Evolutionary conservation across 2,888 invertebrate genomes (phyloP), one percentile per base, ranked within the genome.

Genomic region (Pandemis heparana): DNA sequence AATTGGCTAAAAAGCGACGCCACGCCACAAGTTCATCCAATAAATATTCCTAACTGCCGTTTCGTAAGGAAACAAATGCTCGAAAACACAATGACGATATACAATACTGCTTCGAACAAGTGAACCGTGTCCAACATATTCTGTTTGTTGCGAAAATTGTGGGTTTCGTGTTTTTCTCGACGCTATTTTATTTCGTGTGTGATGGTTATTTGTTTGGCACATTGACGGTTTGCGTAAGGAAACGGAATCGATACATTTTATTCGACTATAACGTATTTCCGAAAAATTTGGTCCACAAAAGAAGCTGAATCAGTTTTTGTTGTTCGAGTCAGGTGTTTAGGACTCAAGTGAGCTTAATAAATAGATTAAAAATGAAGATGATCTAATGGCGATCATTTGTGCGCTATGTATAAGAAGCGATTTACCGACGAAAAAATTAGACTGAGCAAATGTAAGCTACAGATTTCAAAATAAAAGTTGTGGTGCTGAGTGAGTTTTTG

Each of bases 41-140:
- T 94, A 94, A 94, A 93, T 94, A 92, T 90, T 89, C 91, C 88
- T 91, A 94, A 94, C 92, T 92, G 91, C 92, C 89, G 87, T 87
- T 90, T 85, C 86, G 90, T 88, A 90, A 93, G 91, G 91, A 92
- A 92, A 90, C 90, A 90, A 93, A 92, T 89, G 90, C 92, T 92
- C 88, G 89, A 92, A 90, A 92, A 91, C 89, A 92, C 91, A 91
- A 89, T 91, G 91, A 92, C 89, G 88, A 89, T 88, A 90, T 83
- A 91, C 92, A 91, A 92, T 91, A 91, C 90, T 90, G 90, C 85
- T 86, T 82, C 80, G 83, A 88, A 83, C 87, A 86, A 92, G 87
- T 92, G 91, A 92, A 87, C 87, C 90, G 88, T 86, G 87, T 80
- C 89, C 87, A 85, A 92, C 93, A 92, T 92, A 92, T 93, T 92